phyloP scores from a whole-genome alignment of 2,888 invertebrate species.

The Rosalia funebris region DNA sequence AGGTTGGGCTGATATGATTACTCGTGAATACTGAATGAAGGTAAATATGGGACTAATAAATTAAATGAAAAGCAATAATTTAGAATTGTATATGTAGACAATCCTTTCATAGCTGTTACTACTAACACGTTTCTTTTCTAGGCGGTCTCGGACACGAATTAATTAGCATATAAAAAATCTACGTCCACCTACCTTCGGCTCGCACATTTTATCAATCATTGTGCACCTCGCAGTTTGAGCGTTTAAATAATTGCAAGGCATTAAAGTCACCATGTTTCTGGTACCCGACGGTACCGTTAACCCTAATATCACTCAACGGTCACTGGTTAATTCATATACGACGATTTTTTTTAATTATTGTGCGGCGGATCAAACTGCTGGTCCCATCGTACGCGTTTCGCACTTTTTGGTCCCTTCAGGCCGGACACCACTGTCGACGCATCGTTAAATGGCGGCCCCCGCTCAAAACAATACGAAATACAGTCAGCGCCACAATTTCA shows the following conservation, averaged over 20 bases:
- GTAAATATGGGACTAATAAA: no score
- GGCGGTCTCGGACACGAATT: no score
- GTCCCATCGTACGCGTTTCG: no score
- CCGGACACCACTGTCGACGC: background rate
- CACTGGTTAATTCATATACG: no score
- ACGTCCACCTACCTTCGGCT: conserved; percentile 61
- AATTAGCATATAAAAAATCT: no score
- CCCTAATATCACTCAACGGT: conserved; percentile 26
- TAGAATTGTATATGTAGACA: no score
- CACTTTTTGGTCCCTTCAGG: conserved; percentile 13
- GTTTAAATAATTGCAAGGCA: conserved; percentile 74
- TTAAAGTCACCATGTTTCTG: conserved; percentile 72
- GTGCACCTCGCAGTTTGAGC: conserved; percentile 65
- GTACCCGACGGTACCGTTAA: conserved; percentile 49
- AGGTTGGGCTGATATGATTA: no score
- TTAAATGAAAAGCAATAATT: no score
- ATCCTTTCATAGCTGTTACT: no score
- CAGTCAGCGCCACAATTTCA: background rate
- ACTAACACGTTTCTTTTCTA: no score
- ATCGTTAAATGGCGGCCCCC: background rate
- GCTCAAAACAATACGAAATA: background rate
- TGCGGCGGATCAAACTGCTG: background rate
- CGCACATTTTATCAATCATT: conserved; percentile 64
- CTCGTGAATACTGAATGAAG: no score
- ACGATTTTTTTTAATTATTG: background rate